Percentiles rank a stretch among this genome's conserved stretches.
phyloP scores from a whole-genome alignment of 37 sponge, comb jelly and placozoan species.

The Aplysina aerophoba region DNA sequence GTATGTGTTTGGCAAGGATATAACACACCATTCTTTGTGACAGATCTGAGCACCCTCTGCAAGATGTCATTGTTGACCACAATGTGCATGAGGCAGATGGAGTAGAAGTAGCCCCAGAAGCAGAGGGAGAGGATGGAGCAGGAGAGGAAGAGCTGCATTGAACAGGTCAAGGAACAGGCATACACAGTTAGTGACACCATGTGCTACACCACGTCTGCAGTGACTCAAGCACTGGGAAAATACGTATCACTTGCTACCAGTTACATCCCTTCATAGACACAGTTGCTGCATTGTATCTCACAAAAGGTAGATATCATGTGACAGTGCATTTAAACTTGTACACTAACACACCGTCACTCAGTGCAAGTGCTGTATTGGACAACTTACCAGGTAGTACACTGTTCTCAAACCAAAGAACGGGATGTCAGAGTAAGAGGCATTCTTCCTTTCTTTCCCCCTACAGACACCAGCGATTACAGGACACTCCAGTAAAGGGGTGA shows the following conservation, averaged over 20 bases:
- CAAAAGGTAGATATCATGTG: too few relatives aligned
- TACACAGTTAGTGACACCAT: background rate
- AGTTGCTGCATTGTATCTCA: too few relatives aligned
- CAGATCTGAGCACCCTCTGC: conserved; percentile 66
- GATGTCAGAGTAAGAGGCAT: conserved; percentile 23
- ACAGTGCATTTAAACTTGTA: too few relatives aligned
- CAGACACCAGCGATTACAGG: too few relatives aligned
- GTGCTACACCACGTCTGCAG: too few relatives aligned
- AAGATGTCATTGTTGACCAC: conserved; percentile 75
- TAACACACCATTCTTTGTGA: conserved; percentile 65
- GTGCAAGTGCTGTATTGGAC: background rate
- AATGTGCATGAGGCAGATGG: conserved; percentile 79
- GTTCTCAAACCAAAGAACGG: conserved; percentile 32
- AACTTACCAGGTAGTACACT: conserved; percentile 28
- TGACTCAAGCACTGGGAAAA: too few relatives aligned
- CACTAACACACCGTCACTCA: background rate
- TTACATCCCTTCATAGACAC: too few relatives aligned
- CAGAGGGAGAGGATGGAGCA: conserved; percentile 59
- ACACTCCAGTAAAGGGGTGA: too few relatives aligned
- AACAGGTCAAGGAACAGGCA: background rate
- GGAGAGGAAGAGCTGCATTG: conserved; percentile 36
- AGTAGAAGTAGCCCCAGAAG: conserved; percentile 87
- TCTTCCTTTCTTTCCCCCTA: background rate
- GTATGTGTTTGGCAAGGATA: background rate
- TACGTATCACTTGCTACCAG: too few relatives aligned